Percentiles rank a stretch among this genome's conserved stretches.
These are phyloP conservation scores for Mugil cephalus DNA, from an alignment of 2,113 vertebrate species.

Conservation along the genomic window DNA sequence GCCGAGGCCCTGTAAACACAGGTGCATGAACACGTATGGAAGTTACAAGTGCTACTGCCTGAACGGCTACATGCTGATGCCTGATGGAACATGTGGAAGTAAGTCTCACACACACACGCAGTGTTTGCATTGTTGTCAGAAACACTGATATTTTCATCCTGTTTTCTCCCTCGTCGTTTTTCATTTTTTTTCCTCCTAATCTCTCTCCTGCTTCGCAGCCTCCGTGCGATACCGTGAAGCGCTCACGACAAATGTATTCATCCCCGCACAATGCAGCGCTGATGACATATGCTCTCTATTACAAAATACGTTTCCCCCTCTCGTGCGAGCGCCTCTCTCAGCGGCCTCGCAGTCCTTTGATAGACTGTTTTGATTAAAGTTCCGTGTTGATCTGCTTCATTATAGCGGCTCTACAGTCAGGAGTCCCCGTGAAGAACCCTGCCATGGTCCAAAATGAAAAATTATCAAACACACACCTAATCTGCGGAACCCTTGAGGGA, in stretches of 20 bases:
- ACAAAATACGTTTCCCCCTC: slow-evolving; percentile 26
- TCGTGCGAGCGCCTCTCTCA: slow-evolving; percentile 38
- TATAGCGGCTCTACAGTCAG: slow-evolving; percentile 23
- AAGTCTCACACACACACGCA: slow-evolving; percentile 68
- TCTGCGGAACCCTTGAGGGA: slow-evolving; percentile 27
- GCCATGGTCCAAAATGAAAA: slow-evolving; percentile 55
- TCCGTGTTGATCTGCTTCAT: slow-evolving; percentile 53
- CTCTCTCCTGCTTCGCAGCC: slow-evolving; percentile 15
- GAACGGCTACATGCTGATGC: slow-evolving; percentile 94
- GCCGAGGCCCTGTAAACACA: slow-evolving; percentile 95
- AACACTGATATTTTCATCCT: slow-evolving; percentile 23
- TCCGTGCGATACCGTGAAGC: not conserved
- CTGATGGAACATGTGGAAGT: slow-evolving; percentile 96
- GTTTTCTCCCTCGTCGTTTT: not conserved
- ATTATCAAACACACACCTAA: slow-evolving; percentile 45
- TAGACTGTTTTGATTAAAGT: slow-evolving; percentile 70
- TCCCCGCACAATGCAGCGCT: slow-evolving; percentile 4
- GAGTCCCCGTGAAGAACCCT: slow-evolving; percentile 44
- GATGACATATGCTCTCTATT: slow-evolving; percentile 41
- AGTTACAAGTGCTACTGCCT: slow-evolving; percentile 99
- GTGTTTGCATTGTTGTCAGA: slow-evolving; percentile 16
- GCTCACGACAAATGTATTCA: slow-evolving; percentile 10
- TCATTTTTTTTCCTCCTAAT: not conserved
- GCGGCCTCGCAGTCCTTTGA: slow-evolving; percentile 53
- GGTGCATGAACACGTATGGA: slow-evolving; percentile 97